Evolutionary conservation across 2,888 invertebrate genomes (phyloP), one percentile per base, ranked within the genome.

Genomic region (Caenorhabditis sp.): DNA sequence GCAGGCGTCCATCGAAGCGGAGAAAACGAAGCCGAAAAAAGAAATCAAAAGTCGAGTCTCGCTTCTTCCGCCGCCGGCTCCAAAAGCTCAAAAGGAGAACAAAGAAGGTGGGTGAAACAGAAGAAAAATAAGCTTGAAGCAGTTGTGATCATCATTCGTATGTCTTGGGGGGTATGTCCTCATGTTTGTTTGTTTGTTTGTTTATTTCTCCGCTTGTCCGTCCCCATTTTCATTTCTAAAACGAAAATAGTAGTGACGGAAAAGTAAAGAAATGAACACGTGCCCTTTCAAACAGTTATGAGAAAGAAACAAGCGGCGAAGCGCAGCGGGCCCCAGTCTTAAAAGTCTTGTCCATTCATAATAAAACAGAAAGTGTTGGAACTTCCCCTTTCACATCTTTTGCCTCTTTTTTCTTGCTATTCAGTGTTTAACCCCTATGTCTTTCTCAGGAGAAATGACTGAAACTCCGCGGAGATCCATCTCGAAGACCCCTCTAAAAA

Each of bases 1-100:
- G 77, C 93, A 93, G 45, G 93, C 93, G 81, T 93, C 92, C 74
- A 92, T 93, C 85, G 92, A 91, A 55, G 93, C 94, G 84, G 90
- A 90, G 74, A 93, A 92, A 83, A 92, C 93, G 86, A 91, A 92
- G 39, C 82, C 85, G 9, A 89, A 89, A 82, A 94, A 94, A 90
- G 95, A 95, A 89, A 93, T 95, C 35, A 95, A 95, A 90, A 74
- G 79, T 41, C 55, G 81, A 43, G 81, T 83, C 30, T 73, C 77
- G 17, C 56, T 83, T 13, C 62, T 80, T 39, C 79, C 79, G 9
- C 78, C 80, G 13, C 76, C 82, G 2, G 61, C 79, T 30, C 72
- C 80, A 39, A 55, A 74, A 30, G 52, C 65, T 53, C 74, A 81
- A 35, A 78, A 78, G 56, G 78, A 81, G 52, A 81, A 81, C 56